Conservation (phyloP, 2,113 vertebrate species). For the Macrotus californicus region DNA sequence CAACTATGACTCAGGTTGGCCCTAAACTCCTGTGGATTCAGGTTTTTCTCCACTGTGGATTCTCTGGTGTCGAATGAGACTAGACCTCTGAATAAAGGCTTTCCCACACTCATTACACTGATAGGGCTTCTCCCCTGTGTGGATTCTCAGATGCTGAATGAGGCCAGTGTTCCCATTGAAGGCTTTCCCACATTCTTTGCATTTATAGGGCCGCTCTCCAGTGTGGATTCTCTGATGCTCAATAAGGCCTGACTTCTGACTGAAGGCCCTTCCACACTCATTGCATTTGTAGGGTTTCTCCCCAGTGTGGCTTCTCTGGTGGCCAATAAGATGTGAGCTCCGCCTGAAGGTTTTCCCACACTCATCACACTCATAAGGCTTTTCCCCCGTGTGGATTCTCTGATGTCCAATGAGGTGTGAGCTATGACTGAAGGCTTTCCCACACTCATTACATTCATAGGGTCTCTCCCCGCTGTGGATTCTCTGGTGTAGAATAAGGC, state of each 20-base stretch:
- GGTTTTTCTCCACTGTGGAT: slow-evolving; percentile 76
- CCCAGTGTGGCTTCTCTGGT: slow-evolving; percentile 77
- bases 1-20: slow-evolving; percentile 25
- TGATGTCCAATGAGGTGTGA: slow-evolving; percentile 79
- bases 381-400: slow-evolving; percentile 79
- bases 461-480: slow-evolving; percentile 78
- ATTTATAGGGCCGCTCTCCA: slow-evolving; percentile 79
- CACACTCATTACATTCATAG: slow-evolving; percentile 76
- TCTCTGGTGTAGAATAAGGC: slow-evolving; percentile 78
- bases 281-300: slow-evolving; percentile 77
- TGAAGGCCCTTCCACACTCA: slow-evolving; percentile 78
- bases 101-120: slow-evolving; percentile 77
- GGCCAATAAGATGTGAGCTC: slow-evolving; percentile 79
- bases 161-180: slow-evolving; percentile 81
- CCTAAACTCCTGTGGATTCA: slow-evolving; percentile 63
- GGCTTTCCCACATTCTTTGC: slow-evolving; percentile 77
- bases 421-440: slow-evolving; percentile 79
- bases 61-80: slow-evolving; percentile 77
- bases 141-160: slow-evolving; percentile 75
- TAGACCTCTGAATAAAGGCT: slow-evolving; percentile 77
- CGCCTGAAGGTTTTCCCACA: slow-evolving; percentile 80
- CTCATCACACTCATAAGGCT: slow-evolving; percentile 78
- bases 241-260: slow-evolving; percentile 78
- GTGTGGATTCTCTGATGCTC: slow-evolving; percentile 80
- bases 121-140: slow-evolving; percentile 79